These are phyloP conservation scores for Gorsachius goisagi DNA, from an alignment of 2,113 vertebrate genomes.

Conservation along the genomic window DNA sequence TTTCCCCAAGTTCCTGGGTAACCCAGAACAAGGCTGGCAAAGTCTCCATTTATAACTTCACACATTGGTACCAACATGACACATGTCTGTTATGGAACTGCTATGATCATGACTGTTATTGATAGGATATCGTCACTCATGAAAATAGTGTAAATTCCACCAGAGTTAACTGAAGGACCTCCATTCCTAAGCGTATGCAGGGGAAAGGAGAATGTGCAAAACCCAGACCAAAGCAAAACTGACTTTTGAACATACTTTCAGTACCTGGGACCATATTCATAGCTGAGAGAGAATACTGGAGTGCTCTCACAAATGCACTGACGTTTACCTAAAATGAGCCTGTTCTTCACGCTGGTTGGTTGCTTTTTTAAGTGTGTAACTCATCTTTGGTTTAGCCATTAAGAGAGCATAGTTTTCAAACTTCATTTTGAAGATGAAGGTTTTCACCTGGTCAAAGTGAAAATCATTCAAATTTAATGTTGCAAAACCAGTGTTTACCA, in stretches of 20 bases:
- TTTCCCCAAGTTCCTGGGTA: not conserved
- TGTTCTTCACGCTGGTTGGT: not conserved
- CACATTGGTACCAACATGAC: not conserved
- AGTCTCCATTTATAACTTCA: not conserved
- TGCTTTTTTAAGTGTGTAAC: not conserved
- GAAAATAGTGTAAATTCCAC: not conserved
- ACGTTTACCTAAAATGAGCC: rapidly evolving
- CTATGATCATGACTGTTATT: not conserved
- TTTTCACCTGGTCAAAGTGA: not conserved
- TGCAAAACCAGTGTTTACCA: not conserved
- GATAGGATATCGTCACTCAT: not conserved
- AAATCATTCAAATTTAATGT: not conserved
- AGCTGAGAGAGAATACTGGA: not conserved
- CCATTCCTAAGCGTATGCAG: not conserved
- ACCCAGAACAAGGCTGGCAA: not conserved
- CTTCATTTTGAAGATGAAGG: not conserved
- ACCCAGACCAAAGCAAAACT: not conserved
- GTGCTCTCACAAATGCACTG: not conserved
- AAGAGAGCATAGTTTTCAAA: not conserved
- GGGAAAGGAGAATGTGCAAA: not conserved
- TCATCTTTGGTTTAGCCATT: not conserved
- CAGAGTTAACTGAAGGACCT: not conserved
- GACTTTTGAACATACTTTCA: not conserved
- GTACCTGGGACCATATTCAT: not conserved
- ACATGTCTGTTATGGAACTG: not conserved